Evolutionary conservation across 2,888 invertebrate species (phyloP).

Genomic region (Tiliacea aurago): DNA sequence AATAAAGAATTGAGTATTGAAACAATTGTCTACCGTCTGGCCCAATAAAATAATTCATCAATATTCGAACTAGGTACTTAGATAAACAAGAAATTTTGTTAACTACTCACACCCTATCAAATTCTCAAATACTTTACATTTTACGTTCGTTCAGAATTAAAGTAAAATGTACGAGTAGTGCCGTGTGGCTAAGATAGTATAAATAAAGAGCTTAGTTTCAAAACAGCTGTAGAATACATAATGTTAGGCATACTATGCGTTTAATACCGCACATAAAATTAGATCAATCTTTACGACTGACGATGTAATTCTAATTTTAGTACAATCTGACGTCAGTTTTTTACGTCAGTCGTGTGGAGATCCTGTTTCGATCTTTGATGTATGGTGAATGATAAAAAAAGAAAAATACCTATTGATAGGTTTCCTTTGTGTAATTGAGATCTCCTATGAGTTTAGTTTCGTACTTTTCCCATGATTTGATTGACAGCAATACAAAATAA

Average conservation of each 20-base stretch:
- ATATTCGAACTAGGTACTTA: too few species aligned
- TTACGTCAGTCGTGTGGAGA: constrained; percentile 43
- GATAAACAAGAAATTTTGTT: too few species aligned
- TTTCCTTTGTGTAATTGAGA: constrained; percentile 15
- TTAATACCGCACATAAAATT: constrained; percentile 59
- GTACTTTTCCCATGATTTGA: background rate
- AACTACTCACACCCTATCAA: constrained; percentile 19
- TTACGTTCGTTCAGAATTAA: background rate
- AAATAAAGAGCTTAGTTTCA: constrained; percentile 65
- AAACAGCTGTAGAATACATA: constrained; percentile 62
- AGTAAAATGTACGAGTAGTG: constrained; percentile 52
- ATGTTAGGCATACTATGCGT: constrained; percentile 45
- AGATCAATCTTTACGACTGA: constrained; percentile 58
- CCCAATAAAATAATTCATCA: too few species aligned
- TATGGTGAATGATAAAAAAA: background rate
- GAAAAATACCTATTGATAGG: background rate
- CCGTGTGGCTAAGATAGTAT: constrained; percentile 58
- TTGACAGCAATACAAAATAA: too few species aligned
- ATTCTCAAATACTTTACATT: constrained; percentile 19
- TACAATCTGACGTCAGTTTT: constrained; percentile 35
- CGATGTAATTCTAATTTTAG: constrained; percentile 34
- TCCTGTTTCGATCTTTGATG: constrained; percentile 47
- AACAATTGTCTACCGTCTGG: too few species aligned
- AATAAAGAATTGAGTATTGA: too few species aligned
- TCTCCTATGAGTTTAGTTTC: background rate